Percentiles rank a stretch among this genome's conserved stretches.
Evolutionary conservation across 2,888 invertebrate genomes (phyloP).

Genomic region (Lumbricus terrestris): DNA sequence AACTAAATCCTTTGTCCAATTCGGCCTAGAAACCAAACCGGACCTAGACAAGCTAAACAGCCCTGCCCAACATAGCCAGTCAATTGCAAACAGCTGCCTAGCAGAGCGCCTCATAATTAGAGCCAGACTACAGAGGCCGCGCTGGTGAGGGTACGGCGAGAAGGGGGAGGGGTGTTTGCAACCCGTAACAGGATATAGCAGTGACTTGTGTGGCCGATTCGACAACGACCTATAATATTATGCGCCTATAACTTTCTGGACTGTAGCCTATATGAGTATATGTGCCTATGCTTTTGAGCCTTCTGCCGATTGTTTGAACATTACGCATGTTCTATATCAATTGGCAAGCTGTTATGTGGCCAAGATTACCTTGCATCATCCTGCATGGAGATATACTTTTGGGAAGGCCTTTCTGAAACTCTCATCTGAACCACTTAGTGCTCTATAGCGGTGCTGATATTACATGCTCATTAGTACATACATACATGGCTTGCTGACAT

Average conservation of each 20-base stretch:
- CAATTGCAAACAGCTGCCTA: not conserved
- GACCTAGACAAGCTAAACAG: too few relatives aligned
- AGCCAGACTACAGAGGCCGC: not conserved
- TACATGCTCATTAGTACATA: not conserved
- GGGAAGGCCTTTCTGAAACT: not conserved
- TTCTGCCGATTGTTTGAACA: not conserved
- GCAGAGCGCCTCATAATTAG: not conserved
- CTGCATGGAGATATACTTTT: not conserved
- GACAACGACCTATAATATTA: not conserved
- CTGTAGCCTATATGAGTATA: too few relatives aligned
- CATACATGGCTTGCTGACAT: not conserved
- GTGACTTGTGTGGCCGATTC: not conserved
- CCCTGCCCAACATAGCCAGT: not conserved
- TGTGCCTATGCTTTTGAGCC: not conserved
- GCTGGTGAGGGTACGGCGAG: not conserved
- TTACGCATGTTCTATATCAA: too few relatives aligned
- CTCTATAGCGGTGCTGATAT: too few relatives aligned
- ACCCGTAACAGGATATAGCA: not conserved
- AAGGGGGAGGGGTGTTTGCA: too few relatives aligned
- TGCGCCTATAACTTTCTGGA: too few relatives aligned
- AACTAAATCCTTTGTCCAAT: not conserved
- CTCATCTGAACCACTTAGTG: not conserved
- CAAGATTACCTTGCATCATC: too few relatives aligned
- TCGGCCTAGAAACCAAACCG: not conserved
- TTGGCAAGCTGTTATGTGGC: too few relatives aligned